These are phyloP conservation scores for Brachypteracias leptosomus DNA, from an alignment of 2,113 vertebrate species.

Conservation along the genomic window DNA sequence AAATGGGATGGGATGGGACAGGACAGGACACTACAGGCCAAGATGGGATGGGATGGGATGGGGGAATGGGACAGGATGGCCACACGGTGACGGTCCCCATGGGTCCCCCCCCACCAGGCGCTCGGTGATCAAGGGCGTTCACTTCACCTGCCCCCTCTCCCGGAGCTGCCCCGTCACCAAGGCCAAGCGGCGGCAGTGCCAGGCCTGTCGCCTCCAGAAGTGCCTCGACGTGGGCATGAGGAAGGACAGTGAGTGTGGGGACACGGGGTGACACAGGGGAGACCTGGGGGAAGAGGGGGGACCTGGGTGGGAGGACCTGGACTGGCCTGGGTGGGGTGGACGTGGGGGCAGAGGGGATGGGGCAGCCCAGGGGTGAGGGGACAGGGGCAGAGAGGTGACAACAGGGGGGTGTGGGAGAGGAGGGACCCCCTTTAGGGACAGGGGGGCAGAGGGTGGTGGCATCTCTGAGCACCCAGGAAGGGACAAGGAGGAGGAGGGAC, in stretches of 20 bases:
- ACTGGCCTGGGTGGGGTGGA: rapidly evolving
- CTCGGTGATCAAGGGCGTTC: conserved; percentile 38
- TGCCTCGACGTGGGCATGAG: conserved; percentile 69
- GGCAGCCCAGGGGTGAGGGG: not conserved
- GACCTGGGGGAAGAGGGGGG: no score
- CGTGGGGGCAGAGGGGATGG: not conserved
- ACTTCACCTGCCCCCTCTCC: conserved; percentile 55
- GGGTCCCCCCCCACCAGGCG: conserved; percentile 29
- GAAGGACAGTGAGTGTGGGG: conserved; percentile 69
- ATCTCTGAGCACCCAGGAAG: no score
- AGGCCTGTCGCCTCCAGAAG: conserved; percentile 71
- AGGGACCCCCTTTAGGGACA: no score
- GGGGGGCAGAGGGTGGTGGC: no score
- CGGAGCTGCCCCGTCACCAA: conserved; percentile 65
- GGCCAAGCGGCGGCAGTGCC: conserved; percentile 72
- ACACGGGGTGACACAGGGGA: no score
- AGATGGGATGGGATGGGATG: no score
- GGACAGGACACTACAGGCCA: not conserved
- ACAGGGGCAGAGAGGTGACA: not conserved
- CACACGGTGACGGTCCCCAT: not conserved
- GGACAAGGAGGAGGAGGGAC: no score
- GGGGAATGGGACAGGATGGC: no score
- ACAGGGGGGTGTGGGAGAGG: not conserved
- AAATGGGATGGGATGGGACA: no score
- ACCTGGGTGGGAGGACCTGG: not conserved